Evolutionary conservation across 2,888 invertebrate genomes (phyloP).

Genomic region (Epinotia demarniana): DNA sequence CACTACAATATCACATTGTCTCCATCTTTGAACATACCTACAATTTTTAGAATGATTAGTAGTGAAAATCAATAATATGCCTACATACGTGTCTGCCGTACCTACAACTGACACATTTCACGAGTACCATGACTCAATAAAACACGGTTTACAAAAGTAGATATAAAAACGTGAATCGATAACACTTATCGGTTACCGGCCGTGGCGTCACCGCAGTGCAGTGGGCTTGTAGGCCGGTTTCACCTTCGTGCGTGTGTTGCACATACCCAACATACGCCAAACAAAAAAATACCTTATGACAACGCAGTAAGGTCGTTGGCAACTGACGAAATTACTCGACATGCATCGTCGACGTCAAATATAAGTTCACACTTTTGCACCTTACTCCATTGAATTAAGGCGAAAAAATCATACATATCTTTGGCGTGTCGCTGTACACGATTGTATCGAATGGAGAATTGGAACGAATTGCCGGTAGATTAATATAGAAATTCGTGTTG

Average conservation of each 20-base stretch:
- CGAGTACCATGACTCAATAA: slow-evolving; percentile 16
- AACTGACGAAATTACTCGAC: not conserved
- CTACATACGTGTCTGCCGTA: not conserved
- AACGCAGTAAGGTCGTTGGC: not conserved
- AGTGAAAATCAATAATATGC: not conserved
- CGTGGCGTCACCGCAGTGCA: slow-evolving; percentile 41
- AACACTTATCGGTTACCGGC: slow-evolving; percentile 30
- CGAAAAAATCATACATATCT: too few relatives aligned
- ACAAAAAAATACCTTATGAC: slow-evolving; percentile 6
- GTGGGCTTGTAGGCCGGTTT: slow-evolving; percentile 40
- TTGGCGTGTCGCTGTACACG: not conserved
- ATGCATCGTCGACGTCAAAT: not conserved
- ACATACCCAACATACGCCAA: slow-evolving; percentile 15
- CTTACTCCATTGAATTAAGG: not conserved
- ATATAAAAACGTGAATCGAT: slow-evolving; percentile 31
- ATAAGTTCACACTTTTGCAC: not conserved
- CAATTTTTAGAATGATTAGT: too few relatives aligned
- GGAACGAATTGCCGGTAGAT: slow-evolving; percentile 34
- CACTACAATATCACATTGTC: too few relatives aligned
- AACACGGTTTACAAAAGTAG: slow-evolving; percentile 20
- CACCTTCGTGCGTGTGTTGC: slow-evolving; percentile 37
- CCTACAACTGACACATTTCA: slow-evolving; percentile 13
- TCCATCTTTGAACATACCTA: too few relatives aligned
- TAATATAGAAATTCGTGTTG: slow-evolving; percentile 24
- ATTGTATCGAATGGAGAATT: slow-evolving; percentile 22